phyloP scores from a whole-genome alignment of 1,140 invertebrate species.

The Hormaphis cornu region DNA sequence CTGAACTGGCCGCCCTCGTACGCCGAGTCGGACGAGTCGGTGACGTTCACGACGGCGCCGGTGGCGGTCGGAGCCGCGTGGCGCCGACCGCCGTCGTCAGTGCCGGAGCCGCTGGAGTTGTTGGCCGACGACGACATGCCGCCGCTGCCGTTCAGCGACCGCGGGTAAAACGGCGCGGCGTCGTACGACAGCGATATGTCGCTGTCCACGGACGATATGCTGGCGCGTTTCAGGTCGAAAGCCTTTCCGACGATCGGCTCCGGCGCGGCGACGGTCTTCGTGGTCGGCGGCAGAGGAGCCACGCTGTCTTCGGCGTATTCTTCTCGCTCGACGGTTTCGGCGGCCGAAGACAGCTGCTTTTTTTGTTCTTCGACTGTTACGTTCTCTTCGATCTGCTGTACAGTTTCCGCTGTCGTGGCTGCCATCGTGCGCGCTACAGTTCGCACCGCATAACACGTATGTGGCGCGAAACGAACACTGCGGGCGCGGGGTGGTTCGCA shows the following conservation, averaged over 20 bases:
- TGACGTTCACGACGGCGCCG: neutral
- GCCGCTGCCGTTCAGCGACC: slow-evolving; percentile 38
- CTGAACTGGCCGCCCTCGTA: slow-evolving; percentile 28
- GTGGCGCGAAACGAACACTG: neutral
- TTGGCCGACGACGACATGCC: slow-evolving; percentile 23
- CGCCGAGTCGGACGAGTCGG: slow-evolving; percentile 10
- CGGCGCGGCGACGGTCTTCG: slow-evolving; percentile 42
- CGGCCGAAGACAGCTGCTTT: neutral
- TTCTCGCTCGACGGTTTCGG: neutral
- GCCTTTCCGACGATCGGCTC: slow-evolving; percentile 44
- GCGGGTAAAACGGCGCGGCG: slow-evolving; percentile 37
- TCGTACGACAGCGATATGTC: slow-evolving; percentile 52
- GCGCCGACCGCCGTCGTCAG: slow-evolving; percentile 41
- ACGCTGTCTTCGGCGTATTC: neutral
- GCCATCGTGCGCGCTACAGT: slow-evolving; percentile 5
- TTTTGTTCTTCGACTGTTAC: slow-evolving; percentile 6
- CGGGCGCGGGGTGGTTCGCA: neutral
- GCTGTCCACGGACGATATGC: slow-evolving; percentile 55
- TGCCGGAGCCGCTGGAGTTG: slow-evolving; percentile 49
- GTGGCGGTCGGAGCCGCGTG: neutral
- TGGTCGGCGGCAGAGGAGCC: neutral
- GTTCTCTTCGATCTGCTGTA: neutral
- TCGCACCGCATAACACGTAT: slow-evolving; percentile 18
- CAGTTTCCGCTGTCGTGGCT: neutral
- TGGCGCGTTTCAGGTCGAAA: slow-evolving; percentile 50